phyloP scores from a whole-genome alignment of 1,140 invertebrate genomes.

The Brachionus koreanus region DNA sequence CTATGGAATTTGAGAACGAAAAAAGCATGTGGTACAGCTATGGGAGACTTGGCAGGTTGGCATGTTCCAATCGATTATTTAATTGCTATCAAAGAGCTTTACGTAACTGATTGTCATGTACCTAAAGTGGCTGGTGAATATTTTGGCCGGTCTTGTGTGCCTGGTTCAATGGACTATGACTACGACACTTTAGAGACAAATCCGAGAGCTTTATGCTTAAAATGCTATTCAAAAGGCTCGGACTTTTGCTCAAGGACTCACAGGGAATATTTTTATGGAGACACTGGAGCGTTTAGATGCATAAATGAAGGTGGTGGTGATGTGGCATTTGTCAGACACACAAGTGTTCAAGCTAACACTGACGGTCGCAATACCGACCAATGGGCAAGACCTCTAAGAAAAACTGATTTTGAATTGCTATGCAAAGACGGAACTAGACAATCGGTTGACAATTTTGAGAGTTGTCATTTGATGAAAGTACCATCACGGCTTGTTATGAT shows the following conservation, averaged over 20 bases:
- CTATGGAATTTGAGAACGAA: conserved; percentile 52
- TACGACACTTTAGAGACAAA: conserved; percentile 71
- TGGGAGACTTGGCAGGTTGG: conserved; percentile 89
- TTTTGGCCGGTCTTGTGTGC: conserved; percentile 83
- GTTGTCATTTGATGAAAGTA: conserved; percentile 84
- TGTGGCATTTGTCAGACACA: conserved; percentile 89
- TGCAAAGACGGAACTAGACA: conserved; percentile 78
- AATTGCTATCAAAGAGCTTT: conserved; percentile 85
- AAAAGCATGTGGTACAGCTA: conserved; percentile 80
- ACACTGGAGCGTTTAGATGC: conserved; percentile 83
- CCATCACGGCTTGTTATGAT: conserved; percentile 86
- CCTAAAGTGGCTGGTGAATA: conserved; percentile 78
- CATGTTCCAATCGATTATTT: conserved; percentile 86
- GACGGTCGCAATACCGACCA: conserved; percentile 79
- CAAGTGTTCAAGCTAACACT: conserved; percentile 82
- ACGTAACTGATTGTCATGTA: conserved; percentile 83
- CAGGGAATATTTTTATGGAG: conserved; percentile 80
- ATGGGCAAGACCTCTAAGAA: conserved; percentile 85
- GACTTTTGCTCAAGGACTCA: conserved; percentile 76
- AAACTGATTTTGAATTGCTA: conserved; percentile 84
- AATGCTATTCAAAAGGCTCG: conserved; percentile 80
- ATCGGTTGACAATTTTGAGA: conserved; percentile 71
- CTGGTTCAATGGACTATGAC: conserved; percentile 79
- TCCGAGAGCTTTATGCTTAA: conserved; percentile 80
- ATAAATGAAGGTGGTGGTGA: conserved; percentile 88